Evolutionary conservation across 30 jellyfish, hydroid and myxozoan genomes (phyloP), one percentile per base, ranked within the genome.

Genomic region (Catostylus mosaicus): DNA sequence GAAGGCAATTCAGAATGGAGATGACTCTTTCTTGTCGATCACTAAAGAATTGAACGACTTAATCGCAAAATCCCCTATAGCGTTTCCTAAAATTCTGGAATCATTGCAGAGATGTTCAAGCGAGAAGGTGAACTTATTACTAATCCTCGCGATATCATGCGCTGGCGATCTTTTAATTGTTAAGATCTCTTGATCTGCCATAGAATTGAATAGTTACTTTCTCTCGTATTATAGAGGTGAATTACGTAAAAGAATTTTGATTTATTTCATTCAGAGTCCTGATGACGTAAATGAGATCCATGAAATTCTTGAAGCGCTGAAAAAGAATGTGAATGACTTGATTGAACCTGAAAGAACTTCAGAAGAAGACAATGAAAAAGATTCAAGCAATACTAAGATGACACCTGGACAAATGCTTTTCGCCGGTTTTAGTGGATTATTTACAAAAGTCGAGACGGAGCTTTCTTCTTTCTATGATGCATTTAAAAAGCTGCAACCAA

Each of bases 351-450:
- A 26, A 0, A 32, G 12, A 35, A 30, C 50, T 1, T 22, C 56
- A 11, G 74, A 79, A 19, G 35, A 62, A 6, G 89, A 67, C 8
- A 29, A 54, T 23, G 78, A 36, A 30, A 73, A 48, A 26, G 85
- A 51, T 14, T 24, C 50, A 1, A 50, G 26, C 22, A 59, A 47
- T 64, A 46, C 79, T 3, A 67, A 61, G 27, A 89, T 90, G 96
- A 56, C 89, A 23, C 90, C 98, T 6, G 98, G 98, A 2, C 98
- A 91, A 43, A 91, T 87, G 96, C 73, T 91, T 31, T 80, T 91
- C 11, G 98, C 96, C 18, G 96, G 97, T 20, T 86, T 91, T 73
- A 91, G 87, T 67, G 97, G 98, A 8, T 48, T 87, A 56, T 91
- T 91, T 64, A 46, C 96, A 14, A 84, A 84, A 35, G 90, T 86